Conservation (phyloP, 2,888 invertebrate species). For the Eristalis arbustorum region DNA sequence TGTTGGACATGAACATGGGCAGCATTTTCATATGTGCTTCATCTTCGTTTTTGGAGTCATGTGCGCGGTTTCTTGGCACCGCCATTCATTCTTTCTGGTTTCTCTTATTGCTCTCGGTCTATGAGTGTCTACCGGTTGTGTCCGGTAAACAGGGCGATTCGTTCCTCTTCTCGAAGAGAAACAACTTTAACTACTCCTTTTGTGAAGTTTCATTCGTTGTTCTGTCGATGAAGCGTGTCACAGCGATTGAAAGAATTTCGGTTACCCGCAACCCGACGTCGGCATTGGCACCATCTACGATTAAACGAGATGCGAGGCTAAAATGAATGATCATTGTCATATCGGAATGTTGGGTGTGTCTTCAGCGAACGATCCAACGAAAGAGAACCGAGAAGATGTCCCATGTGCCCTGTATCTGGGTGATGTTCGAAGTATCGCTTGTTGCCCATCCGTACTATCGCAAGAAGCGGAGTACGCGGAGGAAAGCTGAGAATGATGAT, state of each 20-base stretch:
- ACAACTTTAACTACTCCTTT: background rate
- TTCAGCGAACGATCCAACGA: background rate
- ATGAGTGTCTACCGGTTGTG: background rate
- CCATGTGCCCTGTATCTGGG: background rate
- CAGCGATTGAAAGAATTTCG: slow-evolving; percentile 37
- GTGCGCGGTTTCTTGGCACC: background rate
- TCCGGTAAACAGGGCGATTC: background rate
- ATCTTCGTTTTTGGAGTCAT: background rate
- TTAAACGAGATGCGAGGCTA: slow-evolving; percentile 7
- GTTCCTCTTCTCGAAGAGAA: background rate
- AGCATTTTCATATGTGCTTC: background rate
- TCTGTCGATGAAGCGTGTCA: slow-evolving; percentile 51
- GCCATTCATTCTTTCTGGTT: slow-evolving; percentile 3
- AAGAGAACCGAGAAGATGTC: slow-evolving; percentile 2
- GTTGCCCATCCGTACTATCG: background rate
- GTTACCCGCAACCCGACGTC: background rate
- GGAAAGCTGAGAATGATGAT: slow-evolving; percentile 12
- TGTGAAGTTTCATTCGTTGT: slow-evolving; percentile 17
- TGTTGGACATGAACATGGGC: background rate
- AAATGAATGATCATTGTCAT: slow-evolving; percentile 26
- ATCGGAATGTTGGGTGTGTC: slow-evolving; percentile 47
- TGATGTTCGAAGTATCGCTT: background rate
- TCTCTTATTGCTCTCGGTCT: background rate
- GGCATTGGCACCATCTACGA: background rate
- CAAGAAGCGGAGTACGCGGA: background rate